Conservation (phyloP, 2,797 vertebrate species). For the Melopsittacus undulatus region DNA sequence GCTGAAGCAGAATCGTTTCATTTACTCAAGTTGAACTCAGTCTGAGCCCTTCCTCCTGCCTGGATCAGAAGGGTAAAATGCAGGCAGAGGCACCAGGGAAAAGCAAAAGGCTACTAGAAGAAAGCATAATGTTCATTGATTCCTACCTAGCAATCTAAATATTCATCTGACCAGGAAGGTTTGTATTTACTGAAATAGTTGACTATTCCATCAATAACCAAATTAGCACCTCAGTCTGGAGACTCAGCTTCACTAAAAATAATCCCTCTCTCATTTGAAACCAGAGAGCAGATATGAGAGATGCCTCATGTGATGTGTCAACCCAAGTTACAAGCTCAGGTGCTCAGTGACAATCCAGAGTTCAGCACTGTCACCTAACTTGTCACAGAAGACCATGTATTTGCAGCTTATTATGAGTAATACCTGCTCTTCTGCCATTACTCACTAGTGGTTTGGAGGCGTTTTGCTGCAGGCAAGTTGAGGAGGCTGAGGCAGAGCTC, state of each 20-base stretch:
- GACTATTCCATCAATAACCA: neutral
- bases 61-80: neutral
- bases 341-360: neutral
- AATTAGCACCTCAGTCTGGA: neutral
- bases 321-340: neutral
- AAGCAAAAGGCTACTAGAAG: neutral
- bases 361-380: neutral
- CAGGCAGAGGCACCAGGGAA: neutral
- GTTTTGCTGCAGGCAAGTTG: neutral
- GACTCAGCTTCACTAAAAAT: neutral
- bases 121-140: neutral
- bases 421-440: neutral
- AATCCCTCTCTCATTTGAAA: neutral
- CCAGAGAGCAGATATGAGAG: neutral
- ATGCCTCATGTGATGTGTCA: neutral
- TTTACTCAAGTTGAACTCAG: neutral
- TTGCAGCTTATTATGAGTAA: neutral
- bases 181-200: neutral
- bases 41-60: neutral
- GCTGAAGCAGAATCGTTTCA: neutral
- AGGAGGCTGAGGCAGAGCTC: neutral
- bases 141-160: neutral
- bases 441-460: neutral
- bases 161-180: fast-evolving
- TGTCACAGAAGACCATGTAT: neutral